Conservation (phyloP, 1,140 invertebrate genomes). For the Holotrichia oblita region DNA sequence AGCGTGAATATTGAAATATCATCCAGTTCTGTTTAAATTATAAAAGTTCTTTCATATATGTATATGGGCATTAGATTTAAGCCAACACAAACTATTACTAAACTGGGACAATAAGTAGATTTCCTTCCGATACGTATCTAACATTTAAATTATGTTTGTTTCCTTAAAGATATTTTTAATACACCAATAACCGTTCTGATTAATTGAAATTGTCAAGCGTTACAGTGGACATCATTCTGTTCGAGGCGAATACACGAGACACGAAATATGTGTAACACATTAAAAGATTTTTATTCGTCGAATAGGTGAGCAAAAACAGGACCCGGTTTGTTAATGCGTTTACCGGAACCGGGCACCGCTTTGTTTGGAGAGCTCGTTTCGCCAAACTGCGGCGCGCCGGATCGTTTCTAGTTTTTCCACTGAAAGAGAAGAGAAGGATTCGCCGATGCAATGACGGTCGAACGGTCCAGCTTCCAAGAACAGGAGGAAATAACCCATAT, state of each 20-base stretch:
- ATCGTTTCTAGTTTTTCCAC: not conserved
- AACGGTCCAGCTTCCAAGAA: not conserved
- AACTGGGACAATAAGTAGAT: too few relatives aligned
- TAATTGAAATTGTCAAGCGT: slow-evolving; percentile 1
- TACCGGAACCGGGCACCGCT: slow-evolving; percentile 33
- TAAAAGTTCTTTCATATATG: too few relatives aligned
- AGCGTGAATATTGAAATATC: too few relatives aligned
- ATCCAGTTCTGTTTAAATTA: too few relatives aligned
- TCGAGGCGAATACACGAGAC: not conserved
- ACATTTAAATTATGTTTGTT: too few relatives aligned
- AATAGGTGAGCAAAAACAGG: slow-evolving; percentile 18
- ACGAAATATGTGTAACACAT: slow-evolving; percentile 34
- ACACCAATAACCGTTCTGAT: slow-evolving; percentile 5
- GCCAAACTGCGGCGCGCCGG: not conserved
- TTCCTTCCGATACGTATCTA: too few relatives aligned
- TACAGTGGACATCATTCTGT: not conserved
- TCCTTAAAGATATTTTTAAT: not conserved
- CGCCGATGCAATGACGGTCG: not conserved
- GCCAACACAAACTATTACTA: too few relatives aligned
- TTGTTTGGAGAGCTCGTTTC: slow-evolving; percentile 8
- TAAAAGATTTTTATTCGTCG: slow-evolving; percentile 28
- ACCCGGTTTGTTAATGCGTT: slow-evolving; percentile 30
- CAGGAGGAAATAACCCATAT: slow-evolving; percentile 31
- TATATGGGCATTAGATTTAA: too few relatives aligned
- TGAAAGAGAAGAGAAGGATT: not conserved